phyloP scores from a whole-genome alignment of 2,797 vertebrate species.

The Cheirogaleus major region DNA sequence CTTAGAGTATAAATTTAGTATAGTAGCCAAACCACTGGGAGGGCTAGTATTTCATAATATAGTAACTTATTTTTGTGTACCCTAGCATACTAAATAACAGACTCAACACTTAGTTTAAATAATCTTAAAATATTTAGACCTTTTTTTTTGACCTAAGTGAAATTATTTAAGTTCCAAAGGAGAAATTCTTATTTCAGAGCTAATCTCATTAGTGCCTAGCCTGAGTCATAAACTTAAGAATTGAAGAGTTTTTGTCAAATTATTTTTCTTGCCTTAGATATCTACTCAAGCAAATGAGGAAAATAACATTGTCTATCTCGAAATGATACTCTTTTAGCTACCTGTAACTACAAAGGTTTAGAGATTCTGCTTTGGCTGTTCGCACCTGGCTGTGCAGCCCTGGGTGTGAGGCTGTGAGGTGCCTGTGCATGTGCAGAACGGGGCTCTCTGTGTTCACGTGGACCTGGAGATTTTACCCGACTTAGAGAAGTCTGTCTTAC shows the following conservation, averaged over 20 bases:
- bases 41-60: background rate
- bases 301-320: background rate
- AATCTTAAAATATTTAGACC: background rate
- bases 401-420: background rate
- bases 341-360: rapidly evolving
- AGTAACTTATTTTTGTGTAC: background rate
- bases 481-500: background rate
- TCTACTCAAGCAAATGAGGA: background rate
- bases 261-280: background rate
- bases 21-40: background rate
- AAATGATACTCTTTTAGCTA: background rate
- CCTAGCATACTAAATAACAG: background rate
- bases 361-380: background rate
- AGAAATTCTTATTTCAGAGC: background rate
- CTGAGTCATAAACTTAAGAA: background rate
- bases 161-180: background rate
- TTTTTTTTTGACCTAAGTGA: background rate
- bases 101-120: background rate
- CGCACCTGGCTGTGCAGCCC: rapidly evolving
- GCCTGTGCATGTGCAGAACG: rapidly evolving
- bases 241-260: background rate
- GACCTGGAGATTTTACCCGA: background rate
- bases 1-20: rapidly evolving
- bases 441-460: rapidly evolving
- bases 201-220: background rate